phyloP scores from a whole-genome alignment of 2,797 vertebrate species.

The Sarcophilus harrisii region DNA sequence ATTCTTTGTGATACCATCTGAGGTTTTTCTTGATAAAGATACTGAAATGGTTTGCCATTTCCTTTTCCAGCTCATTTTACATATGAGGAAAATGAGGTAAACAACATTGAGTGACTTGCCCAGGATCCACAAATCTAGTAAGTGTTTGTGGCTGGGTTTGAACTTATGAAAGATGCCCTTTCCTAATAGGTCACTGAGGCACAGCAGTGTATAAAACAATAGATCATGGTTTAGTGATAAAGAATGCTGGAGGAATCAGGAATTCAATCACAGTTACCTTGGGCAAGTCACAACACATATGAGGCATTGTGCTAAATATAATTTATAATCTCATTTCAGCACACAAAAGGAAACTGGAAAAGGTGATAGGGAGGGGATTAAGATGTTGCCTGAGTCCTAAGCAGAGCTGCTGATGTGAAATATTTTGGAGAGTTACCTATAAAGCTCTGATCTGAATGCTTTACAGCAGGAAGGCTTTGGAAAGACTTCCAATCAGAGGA shows the following conservation, averaged over 20 bases:
- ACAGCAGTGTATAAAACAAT: neutral
- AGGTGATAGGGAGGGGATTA: too few species aligned
- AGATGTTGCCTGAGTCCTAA: too few species aligned
- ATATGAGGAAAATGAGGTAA: neutral
- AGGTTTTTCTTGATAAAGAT: neutral
- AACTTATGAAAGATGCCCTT: neutral
- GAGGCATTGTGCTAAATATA: too few species aligned
- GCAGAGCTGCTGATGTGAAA: too few species aligned
- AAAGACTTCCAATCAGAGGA: too few species aligned
- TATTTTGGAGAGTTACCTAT: too few species aligned
- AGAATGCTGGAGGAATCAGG: neutral
- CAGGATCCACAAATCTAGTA: neutral
- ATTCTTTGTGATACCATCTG: neutral
- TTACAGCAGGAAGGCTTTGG: too few species aligned
- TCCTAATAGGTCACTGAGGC: neutral
- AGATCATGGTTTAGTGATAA: neutral
- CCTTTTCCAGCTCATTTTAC: neutral
- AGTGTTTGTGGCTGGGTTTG: neutral
- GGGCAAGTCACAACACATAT: neutral
- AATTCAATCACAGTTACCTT: neutral
- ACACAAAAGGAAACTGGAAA: too few species aligned
- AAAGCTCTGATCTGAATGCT: too few species aligned
- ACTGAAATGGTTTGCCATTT: neutral
- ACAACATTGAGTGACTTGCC: neutral
- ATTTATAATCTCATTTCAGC: too few species aligned